A percentile compares a stretch with the other conserved stretches of the same genome.
Evolutionary conservation across 2,888 invertebrate species (phyloP).

Genomic region (Sipha maydis): DNA sequence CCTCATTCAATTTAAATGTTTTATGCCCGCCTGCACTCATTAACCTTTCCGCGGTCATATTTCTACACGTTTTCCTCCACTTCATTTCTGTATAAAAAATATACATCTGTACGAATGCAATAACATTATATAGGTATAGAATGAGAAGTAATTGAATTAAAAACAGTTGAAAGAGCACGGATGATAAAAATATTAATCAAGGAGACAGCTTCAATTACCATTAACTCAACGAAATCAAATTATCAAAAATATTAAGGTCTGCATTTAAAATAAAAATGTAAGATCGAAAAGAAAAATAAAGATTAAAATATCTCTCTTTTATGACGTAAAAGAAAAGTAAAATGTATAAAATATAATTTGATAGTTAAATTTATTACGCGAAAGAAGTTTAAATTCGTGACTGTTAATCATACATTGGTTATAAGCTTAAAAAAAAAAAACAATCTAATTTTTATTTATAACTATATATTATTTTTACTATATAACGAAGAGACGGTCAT

Average conservation of each 20-base stretch:
- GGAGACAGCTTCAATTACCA: conserved; percentile 20
- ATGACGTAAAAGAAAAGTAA: background rate
- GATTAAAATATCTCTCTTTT: background rate
- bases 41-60: conserved; percentile 25
- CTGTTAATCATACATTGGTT: background rate
- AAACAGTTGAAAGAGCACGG: conserved; percentile 23
- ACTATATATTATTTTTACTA: background rate
- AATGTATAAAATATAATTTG: background rate
- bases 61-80: conserved; percentile 6
- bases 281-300: background rate
- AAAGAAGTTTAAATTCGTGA: background rate
- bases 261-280: background rate
- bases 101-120: background rate
- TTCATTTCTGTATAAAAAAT: background rate
- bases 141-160: conserved; percentile 42
- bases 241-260: conserved; percentile 1
- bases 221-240: background rate
- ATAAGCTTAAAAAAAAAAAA: background rate
- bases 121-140: background rate
- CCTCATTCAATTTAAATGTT: conserved; percentile 25
- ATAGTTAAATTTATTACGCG: background rate
- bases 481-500: too few relatives aligned
- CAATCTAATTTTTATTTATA: background rate
- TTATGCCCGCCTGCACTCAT: conserved; percentile 19
- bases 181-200: conserved; percentile 10